Evolutionary conservation across 2,797 vertebrate species (phyloP).

Genomic region (Salmo trutta): DNA sequence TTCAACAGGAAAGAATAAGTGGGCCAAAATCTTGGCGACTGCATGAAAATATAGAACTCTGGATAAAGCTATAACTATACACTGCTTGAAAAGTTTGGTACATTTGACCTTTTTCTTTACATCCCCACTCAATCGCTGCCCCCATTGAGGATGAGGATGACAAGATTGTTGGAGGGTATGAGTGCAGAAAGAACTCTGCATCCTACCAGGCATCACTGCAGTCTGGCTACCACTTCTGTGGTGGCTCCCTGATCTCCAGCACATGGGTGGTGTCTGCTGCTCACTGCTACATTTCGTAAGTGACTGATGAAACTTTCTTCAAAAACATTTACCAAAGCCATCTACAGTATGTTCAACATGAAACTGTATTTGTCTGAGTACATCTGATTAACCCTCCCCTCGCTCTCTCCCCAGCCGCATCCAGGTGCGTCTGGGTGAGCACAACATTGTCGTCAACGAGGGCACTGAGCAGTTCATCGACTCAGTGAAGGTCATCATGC

Average conservation of each 20-base stretch:
- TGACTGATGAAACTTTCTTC: neutral
- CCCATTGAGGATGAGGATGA: conserved; percentile 67
- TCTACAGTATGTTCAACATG: neutral
- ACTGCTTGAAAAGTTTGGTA: neutral
- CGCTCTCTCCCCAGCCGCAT: conserved; percentile 58
- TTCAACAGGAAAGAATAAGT: neutral
- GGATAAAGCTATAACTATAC: no score
- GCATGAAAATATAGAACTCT: neutral
- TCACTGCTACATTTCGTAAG: conserved; percentile 78
- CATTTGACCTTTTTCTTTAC: neutral
- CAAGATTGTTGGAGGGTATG: conserved; percentile 77
- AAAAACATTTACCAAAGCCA: neutral
- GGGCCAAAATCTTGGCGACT: neutral
- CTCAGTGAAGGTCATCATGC: conserved; percentile 73
- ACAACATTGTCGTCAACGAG: conserved; percentile 74
- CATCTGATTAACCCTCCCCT: neutral
- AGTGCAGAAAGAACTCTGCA: conserved; percentile 69
- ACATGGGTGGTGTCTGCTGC: conserved; percentile 78
- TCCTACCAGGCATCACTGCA: conserved; percentile 74
- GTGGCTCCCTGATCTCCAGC: conserved; percentile 76
- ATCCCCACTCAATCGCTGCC: conserved; percentile 52
- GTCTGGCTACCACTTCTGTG: conserved; percentile 71
- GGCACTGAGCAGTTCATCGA: conserved; percentile 80
- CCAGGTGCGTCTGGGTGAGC: conserved; percentile 81
- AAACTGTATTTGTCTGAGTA: neutral